Percentiles rank a stretch among this genome's conserved stretches.
Conservation (phyloP, 2,113 vertebrate genomes). For the Labeo rohita region DNA sequence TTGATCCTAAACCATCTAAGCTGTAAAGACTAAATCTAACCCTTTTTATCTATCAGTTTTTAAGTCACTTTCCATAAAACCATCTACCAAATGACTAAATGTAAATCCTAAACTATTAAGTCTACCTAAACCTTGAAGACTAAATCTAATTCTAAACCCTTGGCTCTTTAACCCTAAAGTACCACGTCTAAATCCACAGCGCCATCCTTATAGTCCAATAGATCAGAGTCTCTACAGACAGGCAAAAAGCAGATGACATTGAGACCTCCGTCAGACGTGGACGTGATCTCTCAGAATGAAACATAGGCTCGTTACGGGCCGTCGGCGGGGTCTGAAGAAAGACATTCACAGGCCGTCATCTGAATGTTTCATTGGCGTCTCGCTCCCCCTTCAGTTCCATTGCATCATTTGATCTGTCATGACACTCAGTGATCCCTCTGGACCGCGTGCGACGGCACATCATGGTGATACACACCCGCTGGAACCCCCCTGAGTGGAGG, state of each 20-base stretch:
- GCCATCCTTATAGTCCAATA: not conserved
- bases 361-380: not conserved
- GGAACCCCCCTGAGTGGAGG: slow-evolving; percentile 29
- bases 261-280: slow-evolving; percentile 8
- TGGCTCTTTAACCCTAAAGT: not conserved
- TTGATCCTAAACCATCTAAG: not conserved
- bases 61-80: not conserved
- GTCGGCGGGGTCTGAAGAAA: slow-evolving; percentile 4
- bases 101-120: not conserved
- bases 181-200: not conserved
- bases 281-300: slow-evolving; percentile 2
- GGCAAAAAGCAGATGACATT: not conserved
- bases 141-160: not conserved
- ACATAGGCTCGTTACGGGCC: slow-evolving; percentile 16
- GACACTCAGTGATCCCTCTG: slow-evolving; percentile 29
- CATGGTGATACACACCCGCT: slow-evolving; percentile 10
- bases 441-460: slow-evolving; percentile 25
- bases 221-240: not conserved
- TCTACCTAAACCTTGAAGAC: not conserved
- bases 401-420: slow-evolving; percentile 49
- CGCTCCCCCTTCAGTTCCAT: slow-evolving; percentile 30
- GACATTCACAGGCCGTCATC: slow-evolving; percentile 2
- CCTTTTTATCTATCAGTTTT: too few relatives aligned
- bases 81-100: not conserved
- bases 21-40: too few relatives aligned